Conservation (phyloP, 53 echinoderm and acorn worm species). For the Luidia sarsii region DNA sequence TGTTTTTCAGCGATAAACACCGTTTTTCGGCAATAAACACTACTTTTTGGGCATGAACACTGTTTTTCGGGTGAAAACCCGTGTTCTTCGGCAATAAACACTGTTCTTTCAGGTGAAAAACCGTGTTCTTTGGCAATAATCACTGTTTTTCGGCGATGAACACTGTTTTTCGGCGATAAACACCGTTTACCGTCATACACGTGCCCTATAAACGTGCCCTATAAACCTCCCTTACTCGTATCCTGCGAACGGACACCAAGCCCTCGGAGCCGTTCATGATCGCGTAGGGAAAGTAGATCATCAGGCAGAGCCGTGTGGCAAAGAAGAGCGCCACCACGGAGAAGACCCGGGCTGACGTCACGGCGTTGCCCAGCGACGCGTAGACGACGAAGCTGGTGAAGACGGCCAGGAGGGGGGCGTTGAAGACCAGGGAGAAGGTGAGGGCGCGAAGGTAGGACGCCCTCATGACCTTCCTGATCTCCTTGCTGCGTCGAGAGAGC, state of each 20-base stretch:
- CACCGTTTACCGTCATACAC: too few species aligned
- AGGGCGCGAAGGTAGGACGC: constrained; percentile 54
- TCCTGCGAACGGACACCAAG: constrained; percentile 66
- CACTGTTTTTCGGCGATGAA: too few species aligned
- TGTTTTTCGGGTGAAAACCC: too few species aligned
- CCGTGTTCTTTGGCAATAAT: too few species aligned
- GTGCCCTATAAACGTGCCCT: too few species aligned
- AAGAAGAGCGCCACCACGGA: constrained; percentile 69
- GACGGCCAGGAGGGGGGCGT: constrained; percentile 46
- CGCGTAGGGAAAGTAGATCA: constrained; percentile 58
- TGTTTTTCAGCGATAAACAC: too few species aligned
- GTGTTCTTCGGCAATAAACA: too few species aligned
- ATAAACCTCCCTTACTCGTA: constrained; percentile 69
- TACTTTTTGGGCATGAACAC: too few species aligned
- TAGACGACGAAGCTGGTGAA: constrained; percentile 75
- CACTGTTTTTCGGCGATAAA: too few species aligned
- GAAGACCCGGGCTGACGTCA: constrained; percentile 66
- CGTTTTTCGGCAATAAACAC: too few species aligned
- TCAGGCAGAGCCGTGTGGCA: constrained; percentile 55
- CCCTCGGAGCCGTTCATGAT: constrained; percentile 71
- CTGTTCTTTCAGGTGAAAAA: too few species aligned
- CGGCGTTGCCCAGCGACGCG: constrained; percentile 65
- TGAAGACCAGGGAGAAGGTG: constrained; percentile 63
- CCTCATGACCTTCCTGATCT: constrained; percentile 56
- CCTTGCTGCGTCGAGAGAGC: constrained; percentile 57